Percentiles rank a stretch among this genome's conserved stretches.
Evolutionary conservation across 1,140 invertebrate genomes (phyloP).

Genomic region (Brachystomella parvula): DNA sequence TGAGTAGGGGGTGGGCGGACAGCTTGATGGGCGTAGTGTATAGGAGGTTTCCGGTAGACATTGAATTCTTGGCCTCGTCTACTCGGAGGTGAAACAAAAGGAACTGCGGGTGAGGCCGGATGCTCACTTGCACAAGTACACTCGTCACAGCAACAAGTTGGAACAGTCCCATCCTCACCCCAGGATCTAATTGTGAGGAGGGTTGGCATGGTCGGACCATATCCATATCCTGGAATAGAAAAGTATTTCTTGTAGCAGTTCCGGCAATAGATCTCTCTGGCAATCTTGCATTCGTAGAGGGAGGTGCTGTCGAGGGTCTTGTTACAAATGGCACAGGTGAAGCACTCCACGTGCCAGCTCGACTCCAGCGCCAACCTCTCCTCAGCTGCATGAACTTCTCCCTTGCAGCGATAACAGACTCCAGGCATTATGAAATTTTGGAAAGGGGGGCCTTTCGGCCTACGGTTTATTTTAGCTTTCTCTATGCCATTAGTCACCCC

Average conservation of each 20-base stretch:
- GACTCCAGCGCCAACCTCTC: slow-evolving; percentile 13
- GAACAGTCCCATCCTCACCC: too few relatives aligned
- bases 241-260: slow-evolving; percentile 15
- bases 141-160: too few relatives aligned
- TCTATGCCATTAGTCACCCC: too few relatives aligned
- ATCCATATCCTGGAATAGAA: slow-evolving; percentile 17
- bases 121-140: too few relatives aligned
- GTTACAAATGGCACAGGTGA: slow-evolving; percentile 25
- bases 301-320: slow-evolving; percentile 11
- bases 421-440: slow-evolving; percentile 23
- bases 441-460: too few relatives aligned
- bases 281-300: slow-evolving; percentile 6
- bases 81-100: too few relatives aligned
- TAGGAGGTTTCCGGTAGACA: too few relatives aligned
- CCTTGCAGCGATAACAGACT: slow-evolving; percentile 14
- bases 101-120: too few relatives aligned
- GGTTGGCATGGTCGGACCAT: background rate
- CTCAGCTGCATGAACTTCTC: slow-evolving; percentile 21
- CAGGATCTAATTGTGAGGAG: slow-evolving; percentile 1
- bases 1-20: too few relatives aligned
- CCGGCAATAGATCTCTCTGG: slow-evolving; percentile 19
- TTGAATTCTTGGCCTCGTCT: too few relatives aligned
- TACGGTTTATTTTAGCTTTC: too few relatives aligned
- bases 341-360: slow-evolving; percentile 25
- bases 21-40: too few relatives aligned